Conservation (phyloP, 2,888 invertebrate genomes). For the Chironomus riparius region DNA sequence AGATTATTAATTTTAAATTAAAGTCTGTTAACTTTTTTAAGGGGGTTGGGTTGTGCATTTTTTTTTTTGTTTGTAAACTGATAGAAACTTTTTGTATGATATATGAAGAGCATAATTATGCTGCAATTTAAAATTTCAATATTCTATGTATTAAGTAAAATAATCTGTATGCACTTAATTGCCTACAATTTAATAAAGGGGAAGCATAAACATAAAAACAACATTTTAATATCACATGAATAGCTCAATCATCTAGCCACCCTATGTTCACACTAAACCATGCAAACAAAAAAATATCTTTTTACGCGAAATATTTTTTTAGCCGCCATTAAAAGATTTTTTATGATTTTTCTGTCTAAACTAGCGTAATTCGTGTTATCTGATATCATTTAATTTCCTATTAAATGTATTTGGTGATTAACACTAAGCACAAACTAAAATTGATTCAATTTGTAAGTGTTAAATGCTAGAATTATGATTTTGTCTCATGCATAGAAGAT, state of each 20-base stretch:
- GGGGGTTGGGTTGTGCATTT: too few species aligned
- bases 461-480: background rate
- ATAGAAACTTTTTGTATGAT: too few species aligned
- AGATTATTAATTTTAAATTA: too few species aligned
- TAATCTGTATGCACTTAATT: too few species aligned
- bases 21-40: too few species aligned
- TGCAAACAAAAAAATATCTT: background rate
- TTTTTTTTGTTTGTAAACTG: too few species aligned
- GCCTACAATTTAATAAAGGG: too few species aligned
- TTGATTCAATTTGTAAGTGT: background rate
- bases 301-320: constrained; percentile 8
- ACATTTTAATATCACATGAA: too few species aligned
- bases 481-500: background rate
- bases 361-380: background rate
- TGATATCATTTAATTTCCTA: background rate
- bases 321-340: constrained; percentile 4
- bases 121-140: too few species aligned
- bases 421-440: background rate
- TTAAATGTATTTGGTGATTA: background rate
- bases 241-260: background rate
- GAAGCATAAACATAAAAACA: too few species aligned
- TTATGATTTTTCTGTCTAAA: background rate
- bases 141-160: too few species aligned
- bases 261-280: background rate
- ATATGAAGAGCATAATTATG: too few species aligned